These are phyloP conservation scores for Odobenus rosmarus DNA, from an alignment of 2,113 vertebrate species.

Conservation along the genomic window DNA sequence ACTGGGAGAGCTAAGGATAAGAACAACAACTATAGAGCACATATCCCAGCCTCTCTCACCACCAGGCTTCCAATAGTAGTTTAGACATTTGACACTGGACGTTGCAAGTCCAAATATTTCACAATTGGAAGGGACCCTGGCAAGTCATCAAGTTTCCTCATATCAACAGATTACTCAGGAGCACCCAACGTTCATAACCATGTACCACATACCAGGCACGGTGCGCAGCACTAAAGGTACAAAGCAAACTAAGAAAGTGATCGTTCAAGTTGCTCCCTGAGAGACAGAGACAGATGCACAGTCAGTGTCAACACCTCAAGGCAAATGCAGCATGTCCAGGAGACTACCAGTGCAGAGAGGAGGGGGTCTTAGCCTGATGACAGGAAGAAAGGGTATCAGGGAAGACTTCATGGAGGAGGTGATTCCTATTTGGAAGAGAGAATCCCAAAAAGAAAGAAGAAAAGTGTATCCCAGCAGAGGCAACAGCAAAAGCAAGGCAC, in stretches of 20 bases:
- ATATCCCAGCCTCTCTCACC: not conserved
- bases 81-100: not conserved
- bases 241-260: not conserved
- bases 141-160: not conserved
- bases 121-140: not conserved
- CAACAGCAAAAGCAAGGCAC: not conserved
- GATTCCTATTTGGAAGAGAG: not conserved
- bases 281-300: not conserved
- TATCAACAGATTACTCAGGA: not conserved
- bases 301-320: not conserved
- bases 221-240: not conserved
- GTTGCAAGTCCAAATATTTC: not conserved
- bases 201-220: not conserved
- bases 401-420: not conserved
- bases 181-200: not conserved
- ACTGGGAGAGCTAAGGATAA: not conserved
- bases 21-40: not conserved
- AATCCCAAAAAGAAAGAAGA: not conserved
- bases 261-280: not conserved
- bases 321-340: not conserved
- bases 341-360: rapidly evolving
- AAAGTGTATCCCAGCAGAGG: not conserved
- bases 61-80: not conserved
- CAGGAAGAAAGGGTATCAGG: not conserved
- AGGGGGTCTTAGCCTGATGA: not conserved